A percentile compares a stretch with the other conserved stretches of the same genome.
Conservation (phyloP, 35 echinoderm and acorn worm species). For the Diadema setosum region DNA sequence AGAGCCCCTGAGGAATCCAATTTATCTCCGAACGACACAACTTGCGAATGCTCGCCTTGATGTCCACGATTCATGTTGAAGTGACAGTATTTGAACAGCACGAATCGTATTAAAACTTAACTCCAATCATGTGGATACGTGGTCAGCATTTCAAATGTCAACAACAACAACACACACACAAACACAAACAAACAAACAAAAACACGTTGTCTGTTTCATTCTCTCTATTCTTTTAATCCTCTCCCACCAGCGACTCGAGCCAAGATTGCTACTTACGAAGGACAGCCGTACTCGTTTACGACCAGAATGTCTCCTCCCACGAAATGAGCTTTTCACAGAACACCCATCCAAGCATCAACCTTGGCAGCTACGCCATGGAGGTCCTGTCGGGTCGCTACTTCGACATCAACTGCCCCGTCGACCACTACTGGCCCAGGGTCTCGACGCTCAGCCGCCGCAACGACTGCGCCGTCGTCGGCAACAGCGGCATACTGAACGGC, state of each 20-base stretch:
- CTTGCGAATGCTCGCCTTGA: too few relatives aligned
- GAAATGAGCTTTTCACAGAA: slow-evolving; percentile 41
- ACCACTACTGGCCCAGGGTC: slow-evolving; percentile 25
- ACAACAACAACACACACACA: too few relatives aligned
- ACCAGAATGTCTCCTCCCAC: background rate
- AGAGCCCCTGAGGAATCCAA: too few relatives aligned
- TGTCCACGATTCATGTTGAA: too few relatives aligned
- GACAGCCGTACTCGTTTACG: slow-evolving; percentile 19
- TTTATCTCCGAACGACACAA: too few relatives aligned
- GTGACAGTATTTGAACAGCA: too few relatives aligned
- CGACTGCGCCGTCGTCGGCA: slow-evolving; percentile 56
- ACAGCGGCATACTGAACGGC: slow-evolving; percentile 50
- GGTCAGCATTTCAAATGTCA: too few relatives aligned
- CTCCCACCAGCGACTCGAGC: background rate
- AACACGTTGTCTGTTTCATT: background rate
- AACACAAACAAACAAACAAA: too few relatives aligned
- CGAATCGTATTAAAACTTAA: too few relatives aligned
- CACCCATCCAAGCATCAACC: slow-evolving; percentile 2
- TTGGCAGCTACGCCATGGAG: slow-evolving; percentile 15
- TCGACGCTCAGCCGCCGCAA: slow-evolving; percentile 13
- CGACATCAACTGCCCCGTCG: slow-evolving; percentile 15
- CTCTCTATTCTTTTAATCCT: too few relatives aligned
- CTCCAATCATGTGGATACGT: too few relatives aligned
- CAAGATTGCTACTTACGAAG: slow-evolving; percentile 4
- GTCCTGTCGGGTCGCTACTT: background rate